phyloP scores from a whole-genome alignment of 1,140 invertebrate species.

The Helicorthomorpha holstii region DNA sequence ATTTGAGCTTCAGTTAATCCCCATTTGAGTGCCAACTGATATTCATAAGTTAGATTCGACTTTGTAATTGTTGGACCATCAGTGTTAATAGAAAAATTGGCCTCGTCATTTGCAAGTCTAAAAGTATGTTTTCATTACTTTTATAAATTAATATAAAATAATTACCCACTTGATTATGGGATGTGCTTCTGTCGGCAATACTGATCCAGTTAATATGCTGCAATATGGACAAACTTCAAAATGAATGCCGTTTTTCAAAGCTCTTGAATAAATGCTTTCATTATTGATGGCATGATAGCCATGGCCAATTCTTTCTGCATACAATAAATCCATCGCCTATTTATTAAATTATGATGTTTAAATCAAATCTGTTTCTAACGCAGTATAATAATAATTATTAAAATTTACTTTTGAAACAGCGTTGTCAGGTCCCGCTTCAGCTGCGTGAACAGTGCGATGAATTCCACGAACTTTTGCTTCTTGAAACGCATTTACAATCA shows the following conservation, averaged over 20 bases:
- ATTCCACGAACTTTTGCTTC: conserved; percentile 28
- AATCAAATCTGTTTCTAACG: no score
- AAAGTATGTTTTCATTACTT: neutral
- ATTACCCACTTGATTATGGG: neutral
- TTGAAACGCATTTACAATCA: conserved; percentile 17
- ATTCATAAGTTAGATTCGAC: conserved; percentile 32
- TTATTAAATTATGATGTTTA: no score
- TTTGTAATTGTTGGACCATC: conserved; percentile 40
- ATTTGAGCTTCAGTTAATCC: conserved; percentile 33
- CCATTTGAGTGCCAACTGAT: conserved; percentile 27
- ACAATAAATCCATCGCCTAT: conserved; percentile 31
- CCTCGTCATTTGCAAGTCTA: conserved; percentile 37
- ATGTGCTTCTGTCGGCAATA: conserved; percentile 15
- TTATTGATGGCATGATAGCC: conserved; percentile 35
- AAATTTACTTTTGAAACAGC: conserved; percentile 25
- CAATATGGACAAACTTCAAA: conserved; percentile 40
- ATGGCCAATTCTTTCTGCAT: conserved; percentile 39
- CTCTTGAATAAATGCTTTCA: neutral
- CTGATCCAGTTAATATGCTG: conserved; percentile 35
- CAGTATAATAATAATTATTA: neutral
- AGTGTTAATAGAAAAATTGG: conserved; percentile 40
- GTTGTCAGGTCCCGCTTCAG: conserved; percentile 31
- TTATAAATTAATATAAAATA: conserved; percentile 3
- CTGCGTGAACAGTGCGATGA: conserved; percentile 39
- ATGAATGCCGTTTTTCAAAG: conserved; percentile 22